Evolutionary conservation across 1,140 invertebrate genomes (phyloP), one percentile per base, ranked within the genome.

Genomic region (Drosophila equinoxialis): DNA sequence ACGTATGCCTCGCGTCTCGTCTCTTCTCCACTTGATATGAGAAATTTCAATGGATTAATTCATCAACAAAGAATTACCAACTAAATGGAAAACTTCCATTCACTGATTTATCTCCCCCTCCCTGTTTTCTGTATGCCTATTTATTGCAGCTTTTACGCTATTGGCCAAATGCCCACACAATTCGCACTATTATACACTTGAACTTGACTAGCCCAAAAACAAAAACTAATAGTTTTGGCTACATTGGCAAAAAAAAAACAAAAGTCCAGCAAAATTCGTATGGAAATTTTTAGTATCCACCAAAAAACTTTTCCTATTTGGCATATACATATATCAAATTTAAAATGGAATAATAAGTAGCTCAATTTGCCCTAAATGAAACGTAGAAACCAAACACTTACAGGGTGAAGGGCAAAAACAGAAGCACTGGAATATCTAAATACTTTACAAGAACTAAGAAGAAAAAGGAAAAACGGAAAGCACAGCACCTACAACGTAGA

Each of bases 261-360:
- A 26, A 26, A 26, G 23, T 30, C 30, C 30, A 30, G 30, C 30
- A 6, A 30, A 30, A 30, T 1, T 39, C 26, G 67, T 74, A 81
- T 81, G 79, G 66, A 81, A 81, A 81, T 81, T 77, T 39, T 3
- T 39, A 39, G 11, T 13, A 37, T 37, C 35, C 8, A 10, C 8
- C 35, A 10, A 8, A 11, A 10, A 37, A 11, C 23, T 4, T 3
- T 26, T 26, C 23, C 23, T 37, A 37, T 37, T 81, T 81, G 67
- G 64, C 65, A 81, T 81, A 37, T 30, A 0, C 2, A 11, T 10
- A 37, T 37, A 37, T 8, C 10, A 0, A 37, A 11, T 37, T 11
- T 37, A 37, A 37, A 37, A 37, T 37, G 8, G 35, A 11, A 37
- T 30, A 6, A 30, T 6, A 30, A 30, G 26, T 26, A 5, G 26